Evolutionary conservation across 2,797 vertebrate genomes (phyloP), one percentile per base, ranked within the genome.

Genomic region (Peromyscus attwateri): DNA sequence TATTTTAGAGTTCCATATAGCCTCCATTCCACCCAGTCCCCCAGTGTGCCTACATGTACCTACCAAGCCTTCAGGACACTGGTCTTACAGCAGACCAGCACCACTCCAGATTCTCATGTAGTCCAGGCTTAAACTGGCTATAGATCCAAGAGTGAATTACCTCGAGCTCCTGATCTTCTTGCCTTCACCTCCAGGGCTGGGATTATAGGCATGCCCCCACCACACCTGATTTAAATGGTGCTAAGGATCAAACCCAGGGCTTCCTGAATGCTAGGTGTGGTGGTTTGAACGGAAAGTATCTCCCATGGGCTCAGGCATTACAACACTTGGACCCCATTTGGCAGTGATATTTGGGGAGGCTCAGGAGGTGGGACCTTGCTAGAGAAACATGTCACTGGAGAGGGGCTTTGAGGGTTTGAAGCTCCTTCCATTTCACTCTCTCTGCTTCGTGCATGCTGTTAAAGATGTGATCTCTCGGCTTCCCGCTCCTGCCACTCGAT

Each of bases 11-110:
- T 9, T 37, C 57, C 43, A 84, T 43, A 16, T 0, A 14, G 9
- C 3, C 13, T 10, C 27, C 71, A 62, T 31, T 21, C 19, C 9
- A 0, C 0, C 49, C 21, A 6, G 4, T 9, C 0, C 4, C 49
- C 68, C 79, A 40, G 75, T 2, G 43, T 2, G 0, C 14, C 8
- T 10, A 10, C 11, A 1, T 9, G 10, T 0, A 0, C 77, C 19
- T 16, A 70, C 40, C 6, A 11, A 4, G 1, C 5, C 6, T 46
- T 19, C 62, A 23, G 3, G 62, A 84, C 6, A 34, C 62, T 66
- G 17, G 40, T 40, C 43, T 46, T 2, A 34, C 40, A 68, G 40
- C 10, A 57, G 21, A 60, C 55, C 55, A 60, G 27, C 8, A 60
- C 37, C 8, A 23, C 31, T 70, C 64, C 64, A 70, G 64, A 87